Conservation (phyloP, 2,113 vertebrate species). For the Solea senegalensis region DNA sequence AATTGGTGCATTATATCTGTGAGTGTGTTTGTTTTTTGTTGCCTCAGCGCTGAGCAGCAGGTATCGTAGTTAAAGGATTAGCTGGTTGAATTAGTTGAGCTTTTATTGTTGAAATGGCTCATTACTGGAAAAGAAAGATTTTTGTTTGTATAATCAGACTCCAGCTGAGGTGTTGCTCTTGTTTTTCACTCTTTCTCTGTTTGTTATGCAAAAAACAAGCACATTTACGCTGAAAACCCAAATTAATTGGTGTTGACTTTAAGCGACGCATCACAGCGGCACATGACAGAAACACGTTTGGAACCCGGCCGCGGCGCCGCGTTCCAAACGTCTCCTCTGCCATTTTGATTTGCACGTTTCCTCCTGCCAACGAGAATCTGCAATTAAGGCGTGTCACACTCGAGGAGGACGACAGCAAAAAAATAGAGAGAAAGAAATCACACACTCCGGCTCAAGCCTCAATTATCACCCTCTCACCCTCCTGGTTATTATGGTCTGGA, state of each 20-base stretch:
- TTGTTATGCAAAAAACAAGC: conserved; percentile 7
- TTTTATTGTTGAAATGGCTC: background rate
- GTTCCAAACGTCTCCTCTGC: conserved; percentile 59
- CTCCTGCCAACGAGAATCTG: conserved; percentile 57
- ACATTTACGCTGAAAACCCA: conserved; percentile 18
- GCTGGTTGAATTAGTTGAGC: background rate
- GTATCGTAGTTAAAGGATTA: background rate
- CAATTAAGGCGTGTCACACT: conserved; percentile 62
- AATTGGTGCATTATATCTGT: too few species aligned
- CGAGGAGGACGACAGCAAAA: conserved; percentile 29
- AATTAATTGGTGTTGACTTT: conserved; percentile 62
- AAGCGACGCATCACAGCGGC: conserved; percentile 34
- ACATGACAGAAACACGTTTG: conserved; percentile 49
- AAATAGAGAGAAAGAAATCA: conserved; percentile 16
- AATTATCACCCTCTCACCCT: conserved; percentile 66
- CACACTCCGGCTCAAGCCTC: conserved; percentile 24
- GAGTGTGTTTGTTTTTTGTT: too few species aligned
- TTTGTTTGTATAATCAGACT: background rate
- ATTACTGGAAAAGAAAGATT: background rate
- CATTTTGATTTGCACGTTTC: conserved; percentile 54
- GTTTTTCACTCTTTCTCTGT: conserved; percentile 6
- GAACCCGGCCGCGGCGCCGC: conserved; percentile 36
- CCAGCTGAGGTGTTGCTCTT: background rate
- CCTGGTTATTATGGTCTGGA: conserved; percentile 32
- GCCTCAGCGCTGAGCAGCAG: too few species aligned